Base-by-base conservation (phyloP, 1,140 invertebrate genomes). In the Drosophila rhopaloa region DNA sequence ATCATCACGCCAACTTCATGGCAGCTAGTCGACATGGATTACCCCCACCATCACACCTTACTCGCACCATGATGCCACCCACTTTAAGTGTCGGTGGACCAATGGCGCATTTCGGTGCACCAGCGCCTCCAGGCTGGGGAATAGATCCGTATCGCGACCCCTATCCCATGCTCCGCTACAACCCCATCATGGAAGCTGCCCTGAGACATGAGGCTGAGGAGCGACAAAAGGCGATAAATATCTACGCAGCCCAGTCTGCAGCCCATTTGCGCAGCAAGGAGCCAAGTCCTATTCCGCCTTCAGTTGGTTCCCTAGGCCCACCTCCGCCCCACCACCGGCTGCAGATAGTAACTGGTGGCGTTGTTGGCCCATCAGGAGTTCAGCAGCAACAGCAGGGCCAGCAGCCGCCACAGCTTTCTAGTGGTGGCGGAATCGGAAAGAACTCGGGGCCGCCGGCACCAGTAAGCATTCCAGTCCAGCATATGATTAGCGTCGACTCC, bases 121-220 rank as follows among this genome's bases (percentile, higher is more conserved):
- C 93, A 4, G 89, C 89, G 0, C 93, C 95, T 43, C 93, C 94
- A 1, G 93, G 94, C 16, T 95, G 94, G 91, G 93, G 95, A 4
- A 91, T 93, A 7, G 94, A 94, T 78, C 94, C 95, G 0, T 94
- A 93, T 46, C 94, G 95, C 71, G 95, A 96, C 91, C 94, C 95
- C 3, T 96, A 96, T 79, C 94, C 95, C 16, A 93, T 96, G 13
- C 92, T 95, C 79, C 94, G 95, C 5, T 96, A 96, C 84, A 96
- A 83, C 7, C 95, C 95, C 1, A 92, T 96, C 35, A 95, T 96
- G 93, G 95, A 96, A 66, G 95, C 95, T 1, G 95, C 95, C 9
- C 94, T 95, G 61, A 93, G 95, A 9, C 95, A 94, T 8, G 96
- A 97, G 78, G 96, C 96, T 71, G 96, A 96, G 88, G 94, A 96